Base-by-base conservation (phyloP, 2,797 vertebrate genomes). In the Mormyrus hasselquistii region DNA sequence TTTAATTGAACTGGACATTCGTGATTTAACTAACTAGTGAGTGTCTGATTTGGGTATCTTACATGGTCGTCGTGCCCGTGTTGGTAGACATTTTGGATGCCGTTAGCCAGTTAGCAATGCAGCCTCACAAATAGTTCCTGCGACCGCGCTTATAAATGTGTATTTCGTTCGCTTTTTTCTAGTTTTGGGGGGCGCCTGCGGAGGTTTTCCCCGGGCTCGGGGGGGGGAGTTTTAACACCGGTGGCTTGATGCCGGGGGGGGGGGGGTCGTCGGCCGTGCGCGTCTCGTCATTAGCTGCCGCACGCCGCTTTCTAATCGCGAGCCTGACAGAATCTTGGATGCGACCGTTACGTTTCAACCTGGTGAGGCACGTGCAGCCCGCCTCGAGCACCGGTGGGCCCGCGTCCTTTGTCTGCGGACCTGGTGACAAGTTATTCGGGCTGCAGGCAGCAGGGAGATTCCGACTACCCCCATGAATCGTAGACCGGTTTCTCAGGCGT, bases 331-430 rank as follows among this genome's bases (percentile, higher is more conserved):
- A 34, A 29, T 34, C 1, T 6, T 10, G 44, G 49, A 62, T 62
- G 57, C 57, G 59, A 85, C 49, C 44, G 49, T 85, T 85, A 85
- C 47, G 82, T 49, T 50, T 25, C 0, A 25, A 84, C 16, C 19
- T 19, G 82, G 47, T 10, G 16, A n/a, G 44, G 82, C 73, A 79
- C 73, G 73, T 44, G 83, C 83, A 41, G 7, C 49, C 44, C 53
- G 44, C 44, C 29, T 73, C 65, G 3, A 14, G 29, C 29, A 14
- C 65, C 65, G 29, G 25, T 73, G 65, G 69, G n/a, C 73, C 62
- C 53, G 76, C 83, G 89, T 55, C 49, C 89, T 90, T 90, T 90
- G 89, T 90, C 57, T 88, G 22, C 38, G 14, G 44, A 38, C 19
- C 6, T 8, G 4, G 87, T 87, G 89, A 83, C 89, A 89, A 29